Evolutionary conservation across 37 sponge, comb jelly and placozoan species (phyloP), one percentile per base, ranked within the genome.

Genomic region (Eunapius fragilis): DNA sequence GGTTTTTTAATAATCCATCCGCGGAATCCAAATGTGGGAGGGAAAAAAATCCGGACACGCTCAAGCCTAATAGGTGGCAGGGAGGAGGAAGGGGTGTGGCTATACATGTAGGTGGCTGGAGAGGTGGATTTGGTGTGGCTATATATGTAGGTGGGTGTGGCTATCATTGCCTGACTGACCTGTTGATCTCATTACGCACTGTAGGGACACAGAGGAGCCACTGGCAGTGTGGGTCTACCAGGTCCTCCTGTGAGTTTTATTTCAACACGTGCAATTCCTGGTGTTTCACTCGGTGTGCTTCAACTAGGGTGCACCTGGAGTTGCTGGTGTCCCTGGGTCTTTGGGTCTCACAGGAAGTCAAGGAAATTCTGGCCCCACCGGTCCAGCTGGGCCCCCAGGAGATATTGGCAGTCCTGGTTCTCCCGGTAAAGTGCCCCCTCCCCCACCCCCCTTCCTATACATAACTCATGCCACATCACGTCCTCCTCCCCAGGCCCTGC

Each of bases 321-420:
- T 36, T 17, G 75, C 83, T 67, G 88, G 88, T 75, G 77, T 14
- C 2, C 41, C 83, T 45, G 93, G 93, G 72, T 76, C 86, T 78
- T 14, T 70, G 69, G 93, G 93, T 72, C 58, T 45, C 41, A 45
- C 47, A 31, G 91, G 80, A 48, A 9, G 26, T 31, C 77, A 36
- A 50, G 91, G 91, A 78, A 33, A 48, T 72, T 12, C 76, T 79
- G 90, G 90, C 28, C 81, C 81, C 10, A 0, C 72, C 22, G 87
- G 87, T 30, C 78, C 22, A n/a, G 47, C 25, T 5, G 78, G 69
- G 23, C 24, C 34, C 34, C 70, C 70, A 71, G 83, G 83, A 12
- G 73, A 34, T 26, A 28, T 31, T 26, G 78, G 88, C 14, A 36
- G 33, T 12, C 71, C 68, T 32, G 89, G 89, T 78, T 48, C 34